Percentiles rank a stretch among this genome's conserved stretches.
Evolutionary conservation across 2,113 vertebrate genomes (phyloP).

Genomic region (Nibea coibor): DNA sequence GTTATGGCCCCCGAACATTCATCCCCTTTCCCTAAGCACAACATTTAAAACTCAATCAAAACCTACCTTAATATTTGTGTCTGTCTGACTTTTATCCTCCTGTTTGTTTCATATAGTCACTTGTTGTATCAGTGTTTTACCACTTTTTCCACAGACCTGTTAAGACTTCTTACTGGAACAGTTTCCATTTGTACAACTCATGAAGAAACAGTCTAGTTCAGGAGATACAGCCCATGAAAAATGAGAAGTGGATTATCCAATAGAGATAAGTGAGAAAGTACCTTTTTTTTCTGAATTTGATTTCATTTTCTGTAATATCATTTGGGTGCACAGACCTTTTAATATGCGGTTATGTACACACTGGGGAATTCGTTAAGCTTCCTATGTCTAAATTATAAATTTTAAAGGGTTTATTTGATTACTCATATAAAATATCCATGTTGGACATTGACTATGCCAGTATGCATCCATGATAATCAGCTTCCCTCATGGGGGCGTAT

Average conservation of each 20-base stretch:
- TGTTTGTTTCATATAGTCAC: no score
- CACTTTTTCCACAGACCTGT: no score
- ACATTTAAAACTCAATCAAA: no score
- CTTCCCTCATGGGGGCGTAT: no score
- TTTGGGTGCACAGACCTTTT: neutral
- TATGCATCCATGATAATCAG: conserved; percentile 1
- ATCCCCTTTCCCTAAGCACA: no score
- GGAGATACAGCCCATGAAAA: neutral
- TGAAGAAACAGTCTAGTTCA: neutral
- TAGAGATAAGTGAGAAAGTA: neutral
- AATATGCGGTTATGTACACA: neutral
- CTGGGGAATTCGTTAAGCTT: neutral
- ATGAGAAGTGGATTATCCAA: neutral
- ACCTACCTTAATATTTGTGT: no score
- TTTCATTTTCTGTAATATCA: neutral
- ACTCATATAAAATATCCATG: neutral
- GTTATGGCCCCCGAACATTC: no score
- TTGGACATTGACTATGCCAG: neutral
- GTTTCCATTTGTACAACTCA: neutral
- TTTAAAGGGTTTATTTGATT: conserved; percentile 1
- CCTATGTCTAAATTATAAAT: neutral
- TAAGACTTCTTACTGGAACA: neutral
- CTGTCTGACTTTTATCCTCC: no score
- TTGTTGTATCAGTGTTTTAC: no score
- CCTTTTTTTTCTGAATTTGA: neutral